Evolutionary conservation across 1,140 invertebrate genomes (phyloP).

Genomic region (Rhyzopertha dominica): DNA sequence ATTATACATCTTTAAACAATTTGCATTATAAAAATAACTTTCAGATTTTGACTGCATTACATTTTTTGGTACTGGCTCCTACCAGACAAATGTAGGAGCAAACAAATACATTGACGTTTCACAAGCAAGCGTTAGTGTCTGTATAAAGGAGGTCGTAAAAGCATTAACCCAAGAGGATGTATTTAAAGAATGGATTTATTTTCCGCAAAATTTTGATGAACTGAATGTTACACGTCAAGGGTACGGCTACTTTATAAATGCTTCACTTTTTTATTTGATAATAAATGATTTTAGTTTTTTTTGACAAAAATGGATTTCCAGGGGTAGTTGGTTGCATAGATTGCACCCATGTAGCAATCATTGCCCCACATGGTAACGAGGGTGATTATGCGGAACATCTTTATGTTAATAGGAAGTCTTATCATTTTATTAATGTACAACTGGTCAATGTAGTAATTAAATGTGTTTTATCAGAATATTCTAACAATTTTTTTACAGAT

Average conservation of each 20-base stretch:
- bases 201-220: conserved; percentile 9
- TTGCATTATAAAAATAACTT: too few species aligned
- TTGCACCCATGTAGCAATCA: conserved; percentile 38
- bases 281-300: conserved; percentile 14
- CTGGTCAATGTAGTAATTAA: conserved; percentile 20
- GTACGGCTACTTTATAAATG: conserved; percentile 4
- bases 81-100: background rate
- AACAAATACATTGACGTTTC: background rate
- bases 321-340: conserved; percentile 30
- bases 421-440: conserved; percentile 39
- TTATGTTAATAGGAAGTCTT: conserved; percentile 39
- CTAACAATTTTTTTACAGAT: conserved; percentile 22
- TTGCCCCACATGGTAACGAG: conserved; percentile 24
- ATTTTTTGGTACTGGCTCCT: background rate
- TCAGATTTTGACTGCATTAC: background rate
- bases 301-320: conserved; percentile 24
- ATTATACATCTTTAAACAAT: too few species aligned
- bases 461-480: conserved; percentile 3
- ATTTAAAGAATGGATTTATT: conserved; percentile 1
- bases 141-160: background rate
- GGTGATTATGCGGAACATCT: conserved; percentile 26
- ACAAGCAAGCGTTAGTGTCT: background rate
- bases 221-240: background rate
- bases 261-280: background rate
- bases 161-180: background rate